Conservation (phyloP, 2,113 vertebrate genomes). For the Cygnus buccinator region DNA sequence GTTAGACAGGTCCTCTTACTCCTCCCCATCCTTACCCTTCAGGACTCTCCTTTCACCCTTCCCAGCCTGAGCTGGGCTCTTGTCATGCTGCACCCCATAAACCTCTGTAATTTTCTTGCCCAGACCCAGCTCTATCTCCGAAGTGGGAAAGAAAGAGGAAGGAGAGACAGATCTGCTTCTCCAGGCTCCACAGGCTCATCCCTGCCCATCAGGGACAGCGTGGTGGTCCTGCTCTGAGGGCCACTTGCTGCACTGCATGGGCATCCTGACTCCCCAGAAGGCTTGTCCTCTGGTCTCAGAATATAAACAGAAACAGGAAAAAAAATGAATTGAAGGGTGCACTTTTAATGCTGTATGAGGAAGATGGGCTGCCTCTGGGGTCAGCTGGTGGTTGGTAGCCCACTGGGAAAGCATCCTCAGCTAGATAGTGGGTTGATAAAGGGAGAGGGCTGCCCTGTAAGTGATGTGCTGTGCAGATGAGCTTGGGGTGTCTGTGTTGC, state of each 20-base stretch:
- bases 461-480: not conserved
- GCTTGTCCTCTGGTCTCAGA: not conserved
- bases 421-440: not conserved
- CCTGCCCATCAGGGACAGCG: fast-evolving
- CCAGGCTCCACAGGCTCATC: not conserved
- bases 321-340: not conserved
- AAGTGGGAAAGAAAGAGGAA: not conserved
- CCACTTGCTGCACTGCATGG: fast-evolving
- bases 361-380: not conserved
- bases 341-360: not conserved
- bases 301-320: not conserved
- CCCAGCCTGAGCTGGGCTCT: not conserved
- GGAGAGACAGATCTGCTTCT: not conserved
- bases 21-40: not conserved
- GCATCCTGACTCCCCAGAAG: not conserved
- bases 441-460: not conserved
- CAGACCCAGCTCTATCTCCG: not conserved
- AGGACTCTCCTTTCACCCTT: not conserved
- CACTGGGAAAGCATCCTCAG: not conserved
- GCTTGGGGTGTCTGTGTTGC: fast-evolving
- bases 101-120: fast-evolving
- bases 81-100: too few species aligned
- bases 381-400: not conserved
- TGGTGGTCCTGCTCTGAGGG: not conserved
- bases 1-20: not conserved